Evolutionary conservation across 2,888 invertebrate species (phyloP).

Genomic region (Amiota communis): DNA sequence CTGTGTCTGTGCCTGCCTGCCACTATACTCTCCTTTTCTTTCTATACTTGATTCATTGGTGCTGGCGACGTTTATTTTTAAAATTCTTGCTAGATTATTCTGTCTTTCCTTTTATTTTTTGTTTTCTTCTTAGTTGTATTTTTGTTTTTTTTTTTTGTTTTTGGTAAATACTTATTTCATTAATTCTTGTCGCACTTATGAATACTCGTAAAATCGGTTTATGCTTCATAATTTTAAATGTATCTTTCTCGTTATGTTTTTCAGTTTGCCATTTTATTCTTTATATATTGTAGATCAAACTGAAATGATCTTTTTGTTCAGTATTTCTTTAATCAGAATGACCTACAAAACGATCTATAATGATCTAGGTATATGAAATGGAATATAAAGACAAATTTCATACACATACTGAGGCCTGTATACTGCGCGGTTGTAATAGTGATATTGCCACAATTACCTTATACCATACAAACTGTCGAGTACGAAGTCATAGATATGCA

Average conservation of each 20-base stretch:
- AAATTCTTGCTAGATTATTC: constrained; percentile 49
- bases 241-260: background rate
- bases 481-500: too few relatives aligned
- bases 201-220: constrained; percentile 13
- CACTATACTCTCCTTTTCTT: background rate
- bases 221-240: too few relatives aligned
- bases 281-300: constrained; percentile 3
- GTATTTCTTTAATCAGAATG: background rate
- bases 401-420: too few relatives aligned
- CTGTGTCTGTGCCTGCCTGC: background rate
- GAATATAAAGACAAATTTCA: too few relatives aligned
- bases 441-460: too few relatives aligned
- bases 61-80: constrained; percentile 57
- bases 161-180: constrained; percentile 9
- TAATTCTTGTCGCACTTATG: constrained; percentile 26
- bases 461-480: too few relatives aligned
- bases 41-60: constrained; percentile 28
- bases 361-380: too few relatives aligned
- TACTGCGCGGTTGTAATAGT: too few relatives aligned
- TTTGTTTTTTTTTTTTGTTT: constrained; percentile 42
- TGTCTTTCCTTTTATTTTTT: constrained; percentile 16
- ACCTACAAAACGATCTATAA: too few relatives aligned
- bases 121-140: constrained; percentile 44
- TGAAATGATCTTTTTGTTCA: background rate
- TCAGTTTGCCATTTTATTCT: constrained; percentile 19